A percentile compares a stretch with the other conserved stretches of the same genome.
Evolutionary conservation across 2,113 vertebrate species (phyloP).

Genomic region (Oreocharis arfaki): DNA sequence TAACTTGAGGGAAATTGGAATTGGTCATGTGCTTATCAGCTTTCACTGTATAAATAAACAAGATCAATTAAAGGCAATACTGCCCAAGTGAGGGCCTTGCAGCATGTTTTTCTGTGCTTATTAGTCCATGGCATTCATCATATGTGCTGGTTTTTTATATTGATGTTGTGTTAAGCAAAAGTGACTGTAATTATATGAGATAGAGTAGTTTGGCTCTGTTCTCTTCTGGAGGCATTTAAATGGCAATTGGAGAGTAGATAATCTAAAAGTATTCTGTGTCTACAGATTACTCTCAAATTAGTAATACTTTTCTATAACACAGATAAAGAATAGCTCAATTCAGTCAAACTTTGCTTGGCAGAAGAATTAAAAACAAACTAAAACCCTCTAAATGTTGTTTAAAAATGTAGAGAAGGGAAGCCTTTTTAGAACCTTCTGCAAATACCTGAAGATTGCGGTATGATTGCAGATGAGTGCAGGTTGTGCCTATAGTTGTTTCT

Average conservation of each 20-base stretch:
- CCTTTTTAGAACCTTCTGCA: background rate
- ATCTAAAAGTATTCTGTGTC: background rate
- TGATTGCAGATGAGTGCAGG: background rate
- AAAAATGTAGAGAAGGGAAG: background rate
- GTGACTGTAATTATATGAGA: background rate
- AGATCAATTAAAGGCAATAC: background rate
- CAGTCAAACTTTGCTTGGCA: background rate
- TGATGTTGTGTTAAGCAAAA: background rate
- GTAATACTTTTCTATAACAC: background rate
- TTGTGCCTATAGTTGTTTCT: background rate
- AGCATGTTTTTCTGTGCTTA: background rate
- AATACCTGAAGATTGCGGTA: background rate
- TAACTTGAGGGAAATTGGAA: background rate
- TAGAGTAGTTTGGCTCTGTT: background rate
- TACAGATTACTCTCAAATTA: background rate
- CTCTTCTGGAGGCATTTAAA: background rate
- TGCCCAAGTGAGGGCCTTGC: background rate
- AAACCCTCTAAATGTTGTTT: background rate
- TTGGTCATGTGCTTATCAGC: background rate
- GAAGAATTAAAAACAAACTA: background rate
- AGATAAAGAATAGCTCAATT: background rate
- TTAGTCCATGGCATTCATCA: background rate
- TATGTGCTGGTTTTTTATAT: background rate
- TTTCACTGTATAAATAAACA: background rate
- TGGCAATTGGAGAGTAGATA: background rate